A percentile compares a stretch with the other conserved stretches of the same genome.
Conservation (phyloP, 2,113 vertebrate genomes). For the Eptatretus burgeri region DNA sequence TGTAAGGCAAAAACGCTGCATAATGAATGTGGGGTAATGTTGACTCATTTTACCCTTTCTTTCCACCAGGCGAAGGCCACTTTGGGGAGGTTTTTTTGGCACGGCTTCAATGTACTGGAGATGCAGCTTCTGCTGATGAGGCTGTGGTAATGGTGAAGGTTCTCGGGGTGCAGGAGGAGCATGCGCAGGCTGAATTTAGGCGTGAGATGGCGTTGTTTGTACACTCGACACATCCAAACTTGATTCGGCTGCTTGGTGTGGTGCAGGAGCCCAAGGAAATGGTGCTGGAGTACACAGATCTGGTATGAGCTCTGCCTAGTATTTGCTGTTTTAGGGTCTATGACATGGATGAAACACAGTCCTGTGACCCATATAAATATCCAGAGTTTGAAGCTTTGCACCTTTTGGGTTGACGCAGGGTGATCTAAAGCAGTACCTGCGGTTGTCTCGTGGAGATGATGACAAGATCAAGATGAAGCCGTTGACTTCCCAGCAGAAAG, state of each 20-base stretch:
- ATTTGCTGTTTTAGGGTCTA: neutral
- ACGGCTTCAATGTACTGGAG: neutral
- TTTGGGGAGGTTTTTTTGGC: conserved; percentile 2
- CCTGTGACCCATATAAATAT: neutral
- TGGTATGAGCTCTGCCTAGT: conserved; percentile 23
- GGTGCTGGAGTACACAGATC: conserved; percentile 76
- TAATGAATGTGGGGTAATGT: no score
- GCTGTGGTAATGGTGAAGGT: neutral
- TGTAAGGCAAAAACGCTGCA: no score
- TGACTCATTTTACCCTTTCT: neutral
- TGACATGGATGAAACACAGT: neutral
- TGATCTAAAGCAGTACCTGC: conserved; percentile 78
- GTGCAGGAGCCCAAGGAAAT: conserved; percentile 66
- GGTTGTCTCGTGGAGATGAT: conserved; percentile 72
- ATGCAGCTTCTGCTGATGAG: conserved; percentile 3
- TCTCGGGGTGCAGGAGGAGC: conserved; percentile 28
- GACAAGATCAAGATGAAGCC: conserved; percentile 60
- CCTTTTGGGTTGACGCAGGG: conserved; percentile 17
- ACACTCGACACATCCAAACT: conserved; percentile 49
- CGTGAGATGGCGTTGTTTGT: conserved; percentile 76
- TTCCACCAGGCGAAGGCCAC: neutral
- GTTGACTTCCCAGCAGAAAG: conserved; percentile 76
- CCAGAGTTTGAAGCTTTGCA: no score
- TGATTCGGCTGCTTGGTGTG: conserved; percentile 50
- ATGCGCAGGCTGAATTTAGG: conserved; percentile 54